Evolutionary conservation across 2,797 vertebrate genomes (phyloP).

Genomic region (Orientallactaga sibirica): DNA sequence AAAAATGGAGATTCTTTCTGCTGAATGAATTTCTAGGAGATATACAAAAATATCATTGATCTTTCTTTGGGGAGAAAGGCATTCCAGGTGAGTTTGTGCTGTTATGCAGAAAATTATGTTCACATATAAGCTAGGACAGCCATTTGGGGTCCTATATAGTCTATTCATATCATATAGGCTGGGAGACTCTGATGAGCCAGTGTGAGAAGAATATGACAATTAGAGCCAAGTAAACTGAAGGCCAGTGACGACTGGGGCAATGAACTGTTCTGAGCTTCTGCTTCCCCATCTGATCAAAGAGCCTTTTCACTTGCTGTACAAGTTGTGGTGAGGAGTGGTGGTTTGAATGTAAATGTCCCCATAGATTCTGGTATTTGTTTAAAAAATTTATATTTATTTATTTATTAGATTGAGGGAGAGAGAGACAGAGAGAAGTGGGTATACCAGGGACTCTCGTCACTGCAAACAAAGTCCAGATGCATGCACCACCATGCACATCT

Average conservation of each 20-base stretch:
- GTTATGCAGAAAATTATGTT: not conserved
- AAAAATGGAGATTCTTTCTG: not conserved
- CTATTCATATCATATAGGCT: not conserved
- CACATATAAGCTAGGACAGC: not conserved
- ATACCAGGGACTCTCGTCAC: too few species aligned
- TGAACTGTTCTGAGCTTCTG: not conserved
- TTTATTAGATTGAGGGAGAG: too few species aligned
- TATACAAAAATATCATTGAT: not conserved
- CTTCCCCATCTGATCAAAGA: slow-evolving; percentile 10
- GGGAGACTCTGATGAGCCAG: not conserved
- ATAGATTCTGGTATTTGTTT: too few species aligned
- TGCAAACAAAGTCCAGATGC: too few species aligned
- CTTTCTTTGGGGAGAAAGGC: not conserved
- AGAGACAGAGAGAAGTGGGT: too few species aligned
- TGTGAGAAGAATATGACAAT: not conserved
- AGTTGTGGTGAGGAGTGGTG: not conserved
- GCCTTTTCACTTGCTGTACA: not conserved
- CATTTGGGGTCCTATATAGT: not conserved
- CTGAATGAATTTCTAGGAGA: not conserved
- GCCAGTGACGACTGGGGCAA: not conserved
- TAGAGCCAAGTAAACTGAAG: not conserved
- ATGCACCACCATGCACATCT: too few species aligned
- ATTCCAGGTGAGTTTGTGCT: not conserved
- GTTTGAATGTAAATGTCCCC: too few species aligned
- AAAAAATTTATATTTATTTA: too few species aligned